phyloP scores from a whole-genome alignment of 2,888 invertebrate species.

The Archaeoteleia sp. region DNA sequence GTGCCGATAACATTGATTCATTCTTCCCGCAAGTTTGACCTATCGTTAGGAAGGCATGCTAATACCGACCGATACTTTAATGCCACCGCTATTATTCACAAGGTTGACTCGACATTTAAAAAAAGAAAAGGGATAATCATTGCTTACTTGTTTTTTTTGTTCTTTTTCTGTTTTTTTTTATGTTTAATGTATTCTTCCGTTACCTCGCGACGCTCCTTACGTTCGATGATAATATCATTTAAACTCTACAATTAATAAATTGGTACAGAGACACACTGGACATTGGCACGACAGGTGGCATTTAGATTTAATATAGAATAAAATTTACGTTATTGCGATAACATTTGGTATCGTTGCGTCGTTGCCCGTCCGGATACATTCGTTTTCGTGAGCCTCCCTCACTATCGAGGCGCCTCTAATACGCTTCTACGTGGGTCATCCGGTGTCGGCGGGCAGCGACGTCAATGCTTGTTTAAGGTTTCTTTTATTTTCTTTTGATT shows the following conservation, averaged over 20 bases:
- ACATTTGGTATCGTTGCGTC: slow-evolving; percentile 75
- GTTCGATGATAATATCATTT: slow-evolving; percentile 62
- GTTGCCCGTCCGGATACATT: slow-evolving; percentile 68
- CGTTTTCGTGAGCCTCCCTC: slow-evolving; percentile 39
- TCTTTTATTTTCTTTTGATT: slow-evolving; percentile 69
- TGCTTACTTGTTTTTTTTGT: slow-evolving; percentile 39
- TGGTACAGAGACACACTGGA: slow-evolving; percentile 75
- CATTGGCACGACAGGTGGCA: slow-evolving; percentile 76
- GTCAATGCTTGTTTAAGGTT: slow-evolving; percentile 67
- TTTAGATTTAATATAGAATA: slow-evolving; percentile 75
- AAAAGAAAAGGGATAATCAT: slow-evolving; percentile 36
- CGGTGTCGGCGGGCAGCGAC: slow-evolving; percentile 65
- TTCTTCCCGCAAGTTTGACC: slow-evolving; percentile 8
- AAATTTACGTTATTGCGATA: slow-evolving; percentile 76
- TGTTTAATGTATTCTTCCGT: slow-evolving; percentile 17
- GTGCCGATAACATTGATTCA: slow-evolving; percentile 26
- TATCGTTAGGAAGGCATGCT: slow-evolving; percentile 54
- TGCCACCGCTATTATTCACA: slow-evolving; percentile 56
- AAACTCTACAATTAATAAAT: slow-evolving; percentile 74
- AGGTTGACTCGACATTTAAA: slow-evolving; percentile 55
- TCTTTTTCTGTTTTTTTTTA: slow-evolving; percentile 25
- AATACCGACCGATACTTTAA: slow-evolving; percentile 60
- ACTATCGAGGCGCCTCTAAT: slow-evolving; percentile 17
- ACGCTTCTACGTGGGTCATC: slow-evolving; percentile 28
- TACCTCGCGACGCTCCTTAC: slow-evolving; percentile 46